phyloP scores from a whole-genome alignment of 2,113 vertebrate genomes.

The Antechinus stuartii region DNA sequence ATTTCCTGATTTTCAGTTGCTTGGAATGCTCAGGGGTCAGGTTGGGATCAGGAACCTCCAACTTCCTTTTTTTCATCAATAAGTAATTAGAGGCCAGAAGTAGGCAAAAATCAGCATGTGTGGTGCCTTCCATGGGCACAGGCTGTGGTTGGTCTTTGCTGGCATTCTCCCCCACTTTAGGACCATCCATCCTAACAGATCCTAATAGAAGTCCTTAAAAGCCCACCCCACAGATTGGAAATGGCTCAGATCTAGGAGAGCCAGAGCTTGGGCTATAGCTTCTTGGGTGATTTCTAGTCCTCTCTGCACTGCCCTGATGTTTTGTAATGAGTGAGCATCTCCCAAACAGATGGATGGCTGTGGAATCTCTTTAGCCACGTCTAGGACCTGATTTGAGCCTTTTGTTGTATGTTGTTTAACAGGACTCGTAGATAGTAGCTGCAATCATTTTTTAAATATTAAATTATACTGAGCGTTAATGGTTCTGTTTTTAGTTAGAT shows the following conservation, averaged over 20 bases:
- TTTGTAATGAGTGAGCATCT: background rate
- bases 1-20: background rate
- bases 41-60: background rate
- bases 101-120: no score
- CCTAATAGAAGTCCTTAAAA: background rate
- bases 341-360: background rate
- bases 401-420: slow-evolving; percentile 64
- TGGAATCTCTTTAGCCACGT: accelerated
- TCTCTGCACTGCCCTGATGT: background rate
- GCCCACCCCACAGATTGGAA: background rate
- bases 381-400: slow-evolving; percentile 11
- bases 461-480: slow-evolving; percentile 66
- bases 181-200: background rate
- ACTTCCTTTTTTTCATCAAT: background rate
- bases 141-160: background rate
- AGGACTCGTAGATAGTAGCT: slow-evolving; percentile 32
- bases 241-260: no score
- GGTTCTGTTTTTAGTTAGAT: slow-evolving; percentile 61
- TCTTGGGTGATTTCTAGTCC: background rate
- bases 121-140: background rate
- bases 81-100: background rate
- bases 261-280: accelerated
- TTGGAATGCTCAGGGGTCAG: background rate
- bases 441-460: slow-evolving; percentile 69
- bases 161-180: background rate